Evolutionary conservation across 1,140 invertebrate genomes (phyloP).

Genomic region (Drosophila varians): DNA sequence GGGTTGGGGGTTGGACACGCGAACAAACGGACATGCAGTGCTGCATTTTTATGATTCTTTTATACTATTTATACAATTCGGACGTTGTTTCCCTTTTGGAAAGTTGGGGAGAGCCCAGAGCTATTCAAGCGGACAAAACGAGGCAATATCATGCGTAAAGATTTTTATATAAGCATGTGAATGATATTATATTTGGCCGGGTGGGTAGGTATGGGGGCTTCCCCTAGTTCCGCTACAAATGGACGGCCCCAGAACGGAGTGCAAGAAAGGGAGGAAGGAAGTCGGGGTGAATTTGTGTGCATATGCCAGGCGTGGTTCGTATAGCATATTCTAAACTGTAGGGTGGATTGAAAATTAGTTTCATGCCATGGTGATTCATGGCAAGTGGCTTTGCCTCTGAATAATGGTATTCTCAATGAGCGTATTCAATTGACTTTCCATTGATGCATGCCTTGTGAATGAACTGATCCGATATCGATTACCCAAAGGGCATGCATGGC

Average conservation of each 20-base stretch:
- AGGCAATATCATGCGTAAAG: conserved; percentile 76
- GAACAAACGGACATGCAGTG: conserved; percentile 23
- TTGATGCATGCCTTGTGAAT: background rate
- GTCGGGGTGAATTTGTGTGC: conserved; percentile 1
- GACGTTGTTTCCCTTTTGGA: conserved; percentile 33
- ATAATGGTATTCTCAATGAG: too few species aligned
- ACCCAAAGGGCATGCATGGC: conserved; percentile 2
- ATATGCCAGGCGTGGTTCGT: background rate
- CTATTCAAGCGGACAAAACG: conserved; percentile 35
- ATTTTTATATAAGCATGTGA: conserved; percentile 41
- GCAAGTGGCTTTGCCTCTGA: too few species aligned
- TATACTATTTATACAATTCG: conserved; percentile 47
- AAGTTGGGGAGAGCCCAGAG: background rate
- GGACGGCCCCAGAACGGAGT: background rate
- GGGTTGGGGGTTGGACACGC: too few species aligned
- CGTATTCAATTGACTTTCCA: too few species aligned
- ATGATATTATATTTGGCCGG: conserved; percentile 26
- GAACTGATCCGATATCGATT: background rate
- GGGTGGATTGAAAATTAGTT: too few species aligned
- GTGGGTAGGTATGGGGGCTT: conserved; percentile 17
- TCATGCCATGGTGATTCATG: too few species aligned
- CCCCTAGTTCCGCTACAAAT: conserved; percentile 71
- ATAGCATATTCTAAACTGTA: too few species aligned
- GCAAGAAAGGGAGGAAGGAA: background rate
- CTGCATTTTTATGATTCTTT: conserved; percentile 57